A percentile compares a stretch with the other conserved stretches of the same genome.
Evolutionary conservation across 2,113 vertebrate genomes (phyloP).

Genomic region (Archocentrus centrarchus): DNA sequence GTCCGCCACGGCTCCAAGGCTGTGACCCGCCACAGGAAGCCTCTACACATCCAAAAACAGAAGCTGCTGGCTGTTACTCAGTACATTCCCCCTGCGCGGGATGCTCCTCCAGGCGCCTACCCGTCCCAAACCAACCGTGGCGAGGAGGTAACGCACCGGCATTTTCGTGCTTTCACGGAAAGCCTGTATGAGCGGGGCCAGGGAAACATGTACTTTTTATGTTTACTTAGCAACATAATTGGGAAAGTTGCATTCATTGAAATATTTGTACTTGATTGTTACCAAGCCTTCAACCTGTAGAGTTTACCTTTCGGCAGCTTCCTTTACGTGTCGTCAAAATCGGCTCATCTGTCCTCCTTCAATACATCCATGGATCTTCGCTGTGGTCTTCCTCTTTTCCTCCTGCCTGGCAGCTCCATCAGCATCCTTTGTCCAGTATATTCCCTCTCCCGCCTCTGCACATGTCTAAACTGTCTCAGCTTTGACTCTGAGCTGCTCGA

Average conservation of each 20-base stretch:
- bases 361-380: background rate
- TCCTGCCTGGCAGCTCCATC: background rate
- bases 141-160: slow-evolving; percentile 74
- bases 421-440: background rate
- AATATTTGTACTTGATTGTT: background rate
- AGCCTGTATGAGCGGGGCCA: background rate
- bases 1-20: slow-evolving; percentile 90
- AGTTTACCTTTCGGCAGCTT: background rate
- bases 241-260: fast-evolving
- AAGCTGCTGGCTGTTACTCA: slow-evolving; percentile 91
- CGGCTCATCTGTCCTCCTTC: background rate
- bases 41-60: slow-evolving; percentile 87
- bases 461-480: background rate
- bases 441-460: background rate
- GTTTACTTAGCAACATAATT: background rate
- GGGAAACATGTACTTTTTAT: no score
- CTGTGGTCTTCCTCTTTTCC: background rate
- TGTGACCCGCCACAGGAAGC: slow-evolving; percentile 90
- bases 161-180: background rate
- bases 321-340: no score
- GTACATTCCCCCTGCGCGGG: slow-evolving; percentile 84
- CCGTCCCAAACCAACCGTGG: background rate
- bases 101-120: slow-evolving; percentile 74
- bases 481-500: fast-evolving
- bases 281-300: fast-evolving